phyloP scores from a whole-genome alignment of 1,140 invertebrate species.

The Orchestia grillus region DNA sequence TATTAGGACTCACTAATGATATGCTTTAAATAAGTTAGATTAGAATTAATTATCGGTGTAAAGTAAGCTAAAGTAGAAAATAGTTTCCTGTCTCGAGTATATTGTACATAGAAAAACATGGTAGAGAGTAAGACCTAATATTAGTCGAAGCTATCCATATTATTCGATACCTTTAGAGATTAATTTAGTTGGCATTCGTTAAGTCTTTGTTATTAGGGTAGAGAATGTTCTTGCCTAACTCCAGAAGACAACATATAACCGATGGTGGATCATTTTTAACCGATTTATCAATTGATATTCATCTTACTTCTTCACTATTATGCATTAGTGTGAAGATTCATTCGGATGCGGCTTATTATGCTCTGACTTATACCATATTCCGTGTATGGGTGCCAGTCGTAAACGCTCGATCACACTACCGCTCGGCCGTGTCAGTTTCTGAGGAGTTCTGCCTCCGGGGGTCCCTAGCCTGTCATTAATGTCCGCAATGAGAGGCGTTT shows the following conservation, averaged over 20 bases:
- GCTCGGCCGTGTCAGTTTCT: no score
- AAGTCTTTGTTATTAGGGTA: slow-evolving; percentile 50
- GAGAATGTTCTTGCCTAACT: background rate
- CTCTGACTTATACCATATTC: background rate
- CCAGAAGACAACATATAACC: background rate
- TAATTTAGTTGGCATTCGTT: slow-evolving; percentile 48
- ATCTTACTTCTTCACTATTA: background rate
- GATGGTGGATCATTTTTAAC: background rate
- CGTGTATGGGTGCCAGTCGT: background rate
- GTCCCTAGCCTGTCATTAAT: background rate
- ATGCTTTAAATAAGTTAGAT: slow-evolving; percentile 53
- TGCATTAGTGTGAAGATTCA: background rate
- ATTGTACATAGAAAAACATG: slow-evolving; percentile 48
- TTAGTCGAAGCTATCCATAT: slow-evolving; percentile 37
- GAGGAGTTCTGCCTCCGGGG: background rate
- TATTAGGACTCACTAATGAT: slow-evolving; percentile 25
- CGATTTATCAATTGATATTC: background rate
- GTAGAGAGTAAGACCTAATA: slow-evolving; percentile 26
- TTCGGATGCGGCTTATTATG: background rate
- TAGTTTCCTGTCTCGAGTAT: slow-evolving; percentile 32
- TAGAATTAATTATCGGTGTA: slow-evolving; percentile 48
- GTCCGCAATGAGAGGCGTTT: background rate
- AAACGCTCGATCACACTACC: background rate
- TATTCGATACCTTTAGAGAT: slow-evolving; percentile 22
- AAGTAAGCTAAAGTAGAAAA: slow-evolving; percentile 38